These are phyloP conservation scores for Chrysomallon squamiferum DNA, from an alignment of 1,140 invertebrate species.

Conservation along the genomic window DNA sequence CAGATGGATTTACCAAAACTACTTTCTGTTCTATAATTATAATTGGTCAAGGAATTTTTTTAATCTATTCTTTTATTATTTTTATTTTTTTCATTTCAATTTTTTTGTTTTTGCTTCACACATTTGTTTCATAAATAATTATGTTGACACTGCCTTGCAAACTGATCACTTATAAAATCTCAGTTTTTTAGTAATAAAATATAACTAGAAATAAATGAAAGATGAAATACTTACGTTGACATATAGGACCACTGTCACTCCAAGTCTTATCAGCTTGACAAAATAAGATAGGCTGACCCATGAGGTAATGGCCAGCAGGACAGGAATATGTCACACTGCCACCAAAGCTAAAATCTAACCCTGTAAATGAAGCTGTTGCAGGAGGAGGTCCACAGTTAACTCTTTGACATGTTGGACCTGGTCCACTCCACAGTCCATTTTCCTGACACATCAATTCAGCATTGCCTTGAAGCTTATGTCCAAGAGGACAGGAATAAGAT, in stretches of 20 bases:
- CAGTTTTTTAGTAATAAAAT: too few relatives aligned
- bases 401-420: constrained; percentile 35
- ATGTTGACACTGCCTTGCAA: too few relatives aligned
- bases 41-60: too few relatives aligned
- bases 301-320: constrained; percentile 74
- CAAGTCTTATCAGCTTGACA: constrained; percentile 83
- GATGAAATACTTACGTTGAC: constrained; percentile 66
- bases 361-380: background rate
- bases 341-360: constrained; percentile 19
- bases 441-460: constrained; percentile 74
- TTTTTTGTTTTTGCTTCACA: too few relatives aligned
- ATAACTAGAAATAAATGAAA: too few relatives aligned
- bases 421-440: constrained; percentile 80
- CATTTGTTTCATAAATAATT: too few relatives aligned
- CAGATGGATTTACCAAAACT: too few relatives aligned
- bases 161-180: too few relatives aligned
- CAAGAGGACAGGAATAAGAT: constrained; percentile 41
- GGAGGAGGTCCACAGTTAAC: constrained; percentile 31
- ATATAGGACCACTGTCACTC: constrained; percentile 82
- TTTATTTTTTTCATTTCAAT: too few relatives aligned
- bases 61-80: too few relatives aligned
- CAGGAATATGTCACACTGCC: constrained; percentile 75
- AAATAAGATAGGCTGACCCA: constrained; percentile 77
- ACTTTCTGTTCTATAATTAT: too few relatives aligned
- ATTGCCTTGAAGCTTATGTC: constrained; percentile 31